phyloP scores from a whole-genome alignment of 2,888 invertebrate species.

The Xylota sylvarum region DNA sequence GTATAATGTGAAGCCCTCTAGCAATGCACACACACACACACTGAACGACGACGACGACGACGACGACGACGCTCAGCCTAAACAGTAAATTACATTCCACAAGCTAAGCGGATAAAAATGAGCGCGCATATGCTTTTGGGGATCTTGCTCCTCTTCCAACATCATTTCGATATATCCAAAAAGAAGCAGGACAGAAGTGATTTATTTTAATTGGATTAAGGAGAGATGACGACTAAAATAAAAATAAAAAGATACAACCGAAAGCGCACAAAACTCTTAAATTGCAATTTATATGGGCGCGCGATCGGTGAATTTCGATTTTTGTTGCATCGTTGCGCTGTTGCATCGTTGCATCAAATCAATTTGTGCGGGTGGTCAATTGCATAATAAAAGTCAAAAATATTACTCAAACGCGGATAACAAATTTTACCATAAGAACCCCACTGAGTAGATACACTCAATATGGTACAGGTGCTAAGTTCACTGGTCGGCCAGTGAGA shows the following conservation, averaged over 20 bases:
- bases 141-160: neutral
- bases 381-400: conserved; percentile 73
- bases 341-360: conserved; percentile 54
- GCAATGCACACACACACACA: conserved; percentile 37
- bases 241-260: neutral
- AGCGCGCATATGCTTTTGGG: conserved; percentile 57
- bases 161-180: neutral
- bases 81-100: conserved; percentile 73
- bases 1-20: conserved; percentile 69
- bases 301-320: conserved; percentile 23
- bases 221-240: conserved; percentile 27
- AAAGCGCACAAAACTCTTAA: conserved; percentile 21
- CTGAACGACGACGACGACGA: no score
- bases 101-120: conserved; percentile 72
- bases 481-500: conserved; percentile 55
- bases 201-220: conserved; percentile 77
- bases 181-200: conserved; percentile 68
- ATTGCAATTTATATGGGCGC: conserved; percentile 42
- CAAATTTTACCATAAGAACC: conserved; percentile 33
- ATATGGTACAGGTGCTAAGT: conserved; percentile 71
- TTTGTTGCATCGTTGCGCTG: conserved; percentile 22
- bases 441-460: conserved; percentile 47
- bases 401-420: conserved; percentile 64
- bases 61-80: conserved; percentile 40
- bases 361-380: conserved; percentile 76